Evolutionary conservation across 2,888 invertebrate genomes (phyloP), one percentile per base, ranked within the genome.

Genomic region (Nephrotoma flavescens): DNA sequence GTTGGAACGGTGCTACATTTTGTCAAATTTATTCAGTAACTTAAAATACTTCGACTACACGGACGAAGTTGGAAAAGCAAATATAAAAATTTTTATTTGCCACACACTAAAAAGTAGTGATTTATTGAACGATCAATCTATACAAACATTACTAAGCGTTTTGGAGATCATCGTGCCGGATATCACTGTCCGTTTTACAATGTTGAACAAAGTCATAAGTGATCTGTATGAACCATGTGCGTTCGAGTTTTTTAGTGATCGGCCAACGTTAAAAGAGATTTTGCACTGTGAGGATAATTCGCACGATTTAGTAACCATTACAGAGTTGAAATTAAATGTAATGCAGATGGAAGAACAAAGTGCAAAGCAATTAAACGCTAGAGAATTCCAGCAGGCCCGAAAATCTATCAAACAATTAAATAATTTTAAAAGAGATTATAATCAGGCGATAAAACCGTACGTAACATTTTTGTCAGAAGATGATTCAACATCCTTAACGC

Each of bases 51-150:
- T 93, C 89, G 95, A 96, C 90, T 90, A 95, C 41, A 92, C 94
- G 0, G 96, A 96, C 90, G 94, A 94, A 90, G 93, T 93, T 86
- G 94, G 95, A 7, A 91, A 94, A 15, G 89, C 90, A 12, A 92
- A 92, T 87, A 89, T 95, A 57, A 92, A 92, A 83, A 90, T 92
- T 12, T 89, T 95, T 85, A 91, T 95, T 41, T 90, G 91, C 4
- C 91, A 93, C 86, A 90, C 94, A 83, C 89, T 95, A n/a, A 91
- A 93, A 89, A 92, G 92, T 6, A 92, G 92, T 41, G 90, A 90
- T 57, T 88, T 93, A 11, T 31, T 31, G 31, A 90, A 91, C 86
- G 89, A 91, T 87, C 89, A 91, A 57, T 91, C 91, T 11, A 90
- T 92, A 1, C 89, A 90, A 83, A 89, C 91, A 47, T 89, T 93